Base-by-base conservation (phyloP, 2,888 invertebrate species). In the Molanna angustata region DNA sequence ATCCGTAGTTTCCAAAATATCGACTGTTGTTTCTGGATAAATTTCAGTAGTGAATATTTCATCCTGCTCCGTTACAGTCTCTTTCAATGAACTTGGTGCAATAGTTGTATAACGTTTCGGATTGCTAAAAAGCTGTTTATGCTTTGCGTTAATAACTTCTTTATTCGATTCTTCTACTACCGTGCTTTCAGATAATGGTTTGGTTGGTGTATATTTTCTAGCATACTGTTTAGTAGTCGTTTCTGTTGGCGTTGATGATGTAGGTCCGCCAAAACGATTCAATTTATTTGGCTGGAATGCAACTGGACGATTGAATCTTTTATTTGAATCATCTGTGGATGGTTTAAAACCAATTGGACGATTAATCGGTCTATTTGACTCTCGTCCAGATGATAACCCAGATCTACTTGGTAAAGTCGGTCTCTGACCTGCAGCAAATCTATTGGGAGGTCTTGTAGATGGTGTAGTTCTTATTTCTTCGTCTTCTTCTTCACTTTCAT, bases 81-180 rank as follows among this genome's bases (percentile, higher is more conserved):
- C 49, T 48, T 52, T 49, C 17, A 49, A 53, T 20, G 59, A 39
- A 54, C 41, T 35, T 46, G 43, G 42, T 64, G 54, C 68, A 9
- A 64, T 59, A n/a, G 67, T 65, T 42, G 70, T 67, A 60, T 71
- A 71, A 63, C 71, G 70, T 52, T 70, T 70, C 62, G 69, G 72
- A 57, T 74, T 67, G 55, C 69, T 71, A 58, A 78, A 80, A 43
- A 80, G 67, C 63, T 77, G 76, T 61, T 76, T 79, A 58, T 79
- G 79, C 58, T 77, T 70, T 31, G 72, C 73, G 65, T 74, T 78
- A 16, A 79, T 63, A 6, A 75, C 76, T 62, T 78, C 74, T 22
- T 73, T 69, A 59, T 78, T 71, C 4, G 76, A 64, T 49, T 73
- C 73, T 58, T 72, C 71, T 22, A 69, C 19, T 3, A 35, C 31